A percentile compares a stretch with the other conserved stretches of the same genome.
These are phyloP conservation scores for Micoletzkya japonica DNA, from an alignment of 2,888 invertebrate genomes.

Conservation along the genomic window DNA sequence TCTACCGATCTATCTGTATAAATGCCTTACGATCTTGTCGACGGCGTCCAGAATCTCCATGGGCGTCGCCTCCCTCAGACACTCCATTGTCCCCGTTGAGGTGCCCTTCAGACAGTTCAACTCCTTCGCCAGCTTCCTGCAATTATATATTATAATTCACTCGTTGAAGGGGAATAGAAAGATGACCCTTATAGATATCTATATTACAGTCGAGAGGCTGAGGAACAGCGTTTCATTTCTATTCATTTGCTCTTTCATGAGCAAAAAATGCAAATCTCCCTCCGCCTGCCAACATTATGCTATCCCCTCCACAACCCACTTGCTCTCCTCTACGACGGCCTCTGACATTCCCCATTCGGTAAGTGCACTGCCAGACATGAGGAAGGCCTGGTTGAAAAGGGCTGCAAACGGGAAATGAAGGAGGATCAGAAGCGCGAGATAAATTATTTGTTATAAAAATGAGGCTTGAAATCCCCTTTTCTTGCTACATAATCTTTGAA, in stretches of 20 bases:
- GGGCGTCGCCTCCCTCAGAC: slow-evolving; percentile 43
- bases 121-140: slow-evolving; percentile 27
- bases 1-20: too few relatives aligned
- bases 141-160: not conserved
- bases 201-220: too few relatives aligned
- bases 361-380: slow-evolving; percentile 48
- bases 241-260: too few relatives aligned
- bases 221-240: too few relatives aligned
- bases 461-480: not conserved
- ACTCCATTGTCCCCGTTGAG: slow-evolving; percentile 38
- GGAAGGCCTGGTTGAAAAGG: slow-evolving; percentile 46
- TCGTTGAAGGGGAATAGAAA: not conserved
- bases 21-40: slow-evolving; percentile 42
- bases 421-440: not conserved
- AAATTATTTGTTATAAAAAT: not conserved
- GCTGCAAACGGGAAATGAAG: slow-evolving; percentile 32
- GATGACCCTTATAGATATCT: too few relatives aligned
- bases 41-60: slow-evolving; percentile 47
- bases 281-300: too few relatives aligned
- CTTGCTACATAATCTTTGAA: not conserved
- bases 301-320: slow-evolving; percentile 3
- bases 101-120: slow-evolving; percentile 5
- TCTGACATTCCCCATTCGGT: slow-evolving; percentile 43
- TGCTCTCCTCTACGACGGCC: slow-evolving; percentile 40
- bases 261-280: too few relatives aligned